Base-by-base conservation (phyloP, 2,888 invertebrate species). In the Apomyelois bistriatella region DNA sequence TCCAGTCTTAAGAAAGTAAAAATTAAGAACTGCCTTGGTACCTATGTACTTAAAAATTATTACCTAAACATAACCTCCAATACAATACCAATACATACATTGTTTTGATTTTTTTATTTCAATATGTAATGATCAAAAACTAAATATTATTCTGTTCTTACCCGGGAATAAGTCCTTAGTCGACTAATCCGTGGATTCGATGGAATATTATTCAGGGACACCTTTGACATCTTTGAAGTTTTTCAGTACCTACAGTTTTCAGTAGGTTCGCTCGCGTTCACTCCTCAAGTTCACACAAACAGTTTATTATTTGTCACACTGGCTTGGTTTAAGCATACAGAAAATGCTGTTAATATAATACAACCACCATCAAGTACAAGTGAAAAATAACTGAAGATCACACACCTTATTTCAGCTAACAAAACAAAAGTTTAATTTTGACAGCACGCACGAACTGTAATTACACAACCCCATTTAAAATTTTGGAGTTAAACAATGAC, bases 101-200 rank as follows among this genome's bases (percentile, higher is more conserved):
- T n/a, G n/a, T n/a, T n/a, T n/a, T n/a, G 10, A 22, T 22, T 22
- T 22, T 22, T 22, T 22, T 22, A 5, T 3, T 22, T 22, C 2
- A 3, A 22, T 22, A 3, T 22, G 3, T 22, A 3, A 3, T 22
- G 22, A 22, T 22, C 2, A 22, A 22, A 22, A 22, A 22, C 2
- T 22, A 22, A 2, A 5, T 22, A 3, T 22, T 22, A 22, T 22
- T 22, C 3, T 22, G 22, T 62, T 76, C 90, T 87, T 72, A 89
- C 90, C 82, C 89, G 85, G 58, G 88, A 90, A 79, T 76, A 84
- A 49, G 89, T 90, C 73, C 89, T 76, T 58, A 89, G 74, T 52
- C 90, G 84, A 68, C 70, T 85, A 57, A 90, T 86, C 60, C 89
- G 77, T 62, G 89, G 89, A 65, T 90, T 90, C 58, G 90, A 88